Evolutionary conservation across 2,797 vertebrate species (phyloP), one percentile per base, ranked within the genome.

Genomic region (Taeniopygia guttata): DNA sequence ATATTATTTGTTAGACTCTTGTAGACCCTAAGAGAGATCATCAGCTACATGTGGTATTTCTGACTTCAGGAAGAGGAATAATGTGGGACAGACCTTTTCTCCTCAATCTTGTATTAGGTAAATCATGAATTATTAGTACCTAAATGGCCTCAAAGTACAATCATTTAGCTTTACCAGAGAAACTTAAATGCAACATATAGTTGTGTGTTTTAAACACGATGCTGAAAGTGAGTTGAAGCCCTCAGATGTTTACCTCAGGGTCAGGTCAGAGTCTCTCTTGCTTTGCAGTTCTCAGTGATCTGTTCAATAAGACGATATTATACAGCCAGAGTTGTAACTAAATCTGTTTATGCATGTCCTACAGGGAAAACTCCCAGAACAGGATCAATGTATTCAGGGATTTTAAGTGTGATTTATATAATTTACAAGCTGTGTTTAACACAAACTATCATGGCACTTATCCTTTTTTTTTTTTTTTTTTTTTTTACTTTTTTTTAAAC

Each of bases 351-450:
- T 42, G 36, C 2, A 4, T 59, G 22, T 92, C 60, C 90, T 69
- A 52, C 29, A 89, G 76, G 78, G 66, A 89, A 95, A 93, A 55
- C 5, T 85, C 69, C 43, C 69, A 85, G 62, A 94, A 91, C 21
- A 43, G 0, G 13, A 68, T 77, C 81, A 62, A 40, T 69, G 54
- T 83, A 62, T 62, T 94, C 40, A 34, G 66, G 76, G 69, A 87
- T 86, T 89, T 93, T 81, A 85, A 72, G 66, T 75, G 95, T 76
- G 82, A 86, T 81, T 93, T 91, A 25, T 89, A 42, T 68, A 42
- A 93, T 95, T 92, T 84, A 62, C 73, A 91, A 85, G 69, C 56
- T 72, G 64, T 87, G 54, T 69, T 96, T 95, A 87, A 94, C 64
- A 66, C 43, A 73, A 86, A 76, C 46, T 73, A 78, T 66, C 60